These are phyloP conservation scores for Altica lythri DNA, from an alignment of 2,888 invertebrate species.

Conservation along the genomic window DNA sequence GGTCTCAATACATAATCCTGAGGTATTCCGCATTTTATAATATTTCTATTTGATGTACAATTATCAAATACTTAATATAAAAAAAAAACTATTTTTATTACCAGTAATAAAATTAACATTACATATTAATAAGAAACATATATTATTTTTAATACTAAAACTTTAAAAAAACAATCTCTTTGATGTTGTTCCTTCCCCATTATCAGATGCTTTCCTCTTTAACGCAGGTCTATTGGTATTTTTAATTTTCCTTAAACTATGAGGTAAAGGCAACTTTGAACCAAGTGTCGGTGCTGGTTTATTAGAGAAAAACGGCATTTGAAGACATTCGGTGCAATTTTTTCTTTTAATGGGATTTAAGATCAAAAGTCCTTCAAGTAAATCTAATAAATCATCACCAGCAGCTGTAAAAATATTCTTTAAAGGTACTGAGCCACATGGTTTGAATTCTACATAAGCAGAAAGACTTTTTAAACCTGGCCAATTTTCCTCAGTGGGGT, in stretches of 20 bases:
- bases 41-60: no score
- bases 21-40: no score
- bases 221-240: constrained; percentile 71
- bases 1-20: no score
- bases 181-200: constrained; percentile 70
- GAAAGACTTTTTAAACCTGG: constrained; percentile 80
- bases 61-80: no score
- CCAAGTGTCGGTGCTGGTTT: constrained; percentile 88
- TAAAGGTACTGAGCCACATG: constrained; percentile 80
- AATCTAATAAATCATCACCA: constrained; percentile 83
- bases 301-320: constrained; percentile 89
- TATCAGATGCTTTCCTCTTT: constrained; percentile 77
- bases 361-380: constrained; percentile 77
- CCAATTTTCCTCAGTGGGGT: constrained; percentile 92
- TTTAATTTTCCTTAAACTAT: constrained; percentile 62
- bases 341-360: constrained; percentile 84
- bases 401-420: constrained; percentile 96
- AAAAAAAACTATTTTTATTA: no score
- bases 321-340: constrained; percentile 81
- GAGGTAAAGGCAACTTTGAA: constrained; percentile 80
- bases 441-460: constrained; percentile 92
- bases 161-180: constrained; percentile 70
- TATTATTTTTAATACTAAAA: no score
- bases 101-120: no score
- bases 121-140: no score